Evolutionary conservation across 2,113 vertebrate genomes (phyloP).

Genomic region (Condylura cristata): DNA sequence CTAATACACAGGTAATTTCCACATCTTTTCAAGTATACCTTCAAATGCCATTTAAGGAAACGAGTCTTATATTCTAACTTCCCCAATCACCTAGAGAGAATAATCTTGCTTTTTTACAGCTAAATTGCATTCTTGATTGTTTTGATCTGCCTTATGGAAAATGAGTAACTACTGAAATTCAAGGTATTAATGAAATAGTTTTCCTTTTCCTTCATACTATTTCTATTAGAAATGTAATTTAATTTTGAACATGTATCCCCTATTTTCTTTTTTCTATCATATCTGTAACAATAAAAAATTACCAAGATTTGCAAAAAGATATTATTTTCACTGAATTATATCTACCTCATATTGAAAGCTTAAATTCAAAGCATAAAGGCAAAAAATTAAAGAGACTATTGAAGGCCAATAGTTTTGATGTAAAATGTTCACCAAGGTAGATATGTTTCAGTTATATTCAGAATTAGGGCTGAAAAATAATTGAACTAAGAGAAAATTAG

Average conservation of each 20-base stretch:
- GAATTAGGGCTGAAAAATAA: slow-evolving; percentile 2
- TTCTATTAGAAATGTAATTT: slow-evolving; percentile 13
- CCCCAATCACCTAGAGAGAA: background rate
- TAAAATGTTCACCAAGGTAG: slow-evolving; percentile 32
- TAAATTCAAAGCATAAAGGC: slow-evolving; percentile 15
- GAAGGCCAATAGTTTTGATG: background rate
- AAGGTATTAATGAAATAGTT: background rate
- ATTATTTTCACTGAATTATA: background rate
- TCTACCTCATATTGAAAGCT: background rate
- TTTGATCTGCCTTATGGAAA: background rate
- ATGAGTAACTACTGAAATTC: background rate
- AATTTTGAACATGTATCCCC: background rate
- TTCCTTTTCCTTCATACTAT: background rate
- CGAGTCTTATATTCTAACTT: background rate
- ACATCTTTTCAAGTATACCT: background rate
- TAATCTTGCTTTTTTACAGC: background rate
- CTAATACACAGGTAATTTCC: background rate
- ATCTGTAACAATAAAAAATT: background rate
- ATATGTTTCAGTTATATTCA: slow-evolving; percentile 13
- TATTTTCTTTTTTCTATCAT: slow-evolving; percentile 4
- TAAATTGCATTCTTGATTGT: background rate
- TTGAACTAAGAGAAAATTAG: slow-evolving; percentile 54
- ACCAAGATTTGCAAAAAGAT: background rate
- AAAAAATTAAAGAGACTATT: background rate
- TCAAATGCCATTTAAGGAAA: background rate